A percentile compares a stretch with the other conserved stretches of the same genome.
Evolutionary conservation across 2,888 invertebrate genomes (phyloP).

Genomic region (Caenorhabditis sp.): DNA sequence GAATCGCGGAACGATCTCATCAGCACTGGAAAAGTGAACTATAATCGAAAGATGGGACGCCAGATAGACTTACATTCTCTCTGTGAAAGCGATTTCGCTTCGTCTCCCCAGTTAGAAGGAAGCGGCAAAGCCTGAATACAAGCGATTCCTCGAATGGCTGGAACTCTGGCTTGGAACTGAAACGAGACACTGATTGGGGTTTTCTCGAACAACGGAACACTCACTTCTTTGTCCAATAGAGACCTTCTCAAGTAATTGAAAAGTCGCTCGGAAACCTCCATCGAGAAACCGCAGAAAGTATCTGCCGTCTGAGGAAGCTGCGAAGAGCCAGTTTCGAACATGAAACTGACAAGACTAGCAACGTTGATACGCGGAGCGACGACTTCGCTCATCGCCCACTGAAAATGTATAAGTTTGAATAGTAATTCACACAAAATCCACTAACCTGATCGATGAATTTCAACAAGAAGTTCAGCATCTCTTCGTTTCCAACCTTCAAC

Average conservation of each 20-base stretch:
- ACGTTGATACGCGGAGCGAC: constrained; percentile 28
- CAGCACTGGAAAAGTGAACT: constrained; percentile 36
- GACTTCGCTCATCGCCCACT: constrained; percentile 28
- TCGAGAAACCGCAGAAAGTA: constrained; percentile 19
- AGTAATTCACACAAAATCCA: no score
- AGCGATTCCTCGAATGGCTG: constrained; percentile 41
- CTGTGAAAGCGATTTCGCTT: background rate
- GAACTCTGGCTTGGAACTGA: constrained; percentile 16
- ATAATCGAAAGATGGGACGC: no score
- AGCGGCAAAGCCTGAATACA: constrained; percentile 17
- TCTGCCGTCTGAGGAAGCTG: background rate
- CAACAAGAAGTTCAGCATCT: constrained; percentile 12
- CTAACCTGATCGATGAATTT: constrained; percentile 27
- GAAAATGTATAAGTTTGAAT: constrained; percentile 1
- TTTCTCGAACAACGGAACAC: background rate
- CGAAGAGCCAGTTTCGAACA: constrained; percentile 32
- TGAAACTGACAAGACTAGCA: constrained; percentile 6
- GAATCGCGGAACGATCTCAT: constrained; percentile 42
- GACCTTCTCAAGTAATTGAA: background rate
- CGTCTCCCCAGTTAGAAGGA: constrained; percentile 28
- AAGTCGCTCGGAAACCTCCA: background rate
- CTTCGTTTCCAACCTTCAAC: background rate
- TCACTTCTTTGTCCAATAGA: constrained; percentile 10
- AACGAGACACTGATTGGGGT: background rate
- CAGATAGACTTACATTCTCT: constrained; percentile 31